These are phyloP conservation scores for Dugesia japonica DNA, from an alignment of 2,888 invertebrate genomes.

Conservation along the genomic window DNA sequence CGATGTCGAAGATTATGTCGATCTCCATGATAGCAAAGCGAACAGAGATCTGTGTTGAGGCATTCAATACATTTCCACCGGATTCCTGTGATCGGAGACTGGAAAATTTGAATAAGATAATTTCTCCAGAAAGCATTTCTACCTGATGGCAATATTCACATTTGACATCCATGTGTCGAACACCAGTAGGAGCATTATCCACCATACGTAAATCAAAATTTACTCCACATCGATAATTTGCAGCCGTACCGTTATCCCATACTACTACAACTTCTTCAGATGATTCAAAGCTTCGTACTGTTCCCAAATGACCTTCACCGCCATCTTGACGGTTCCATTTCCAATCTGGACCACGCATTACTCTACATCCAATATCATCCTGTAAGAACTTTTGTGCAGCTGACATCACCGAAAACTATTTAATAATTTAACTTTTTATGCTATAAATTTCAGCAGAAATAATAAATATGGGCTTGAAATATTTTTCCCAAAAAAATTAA, in stretches of 20 bases:
- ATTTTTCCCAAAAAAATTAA: too few species aligned
- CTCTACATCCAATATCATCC: conserved; percentile 61
- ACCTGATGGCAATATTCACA: conserved; percentile 29
- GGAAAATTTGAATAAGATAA: conserved; percentile 47
- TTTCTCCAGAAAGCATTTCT: background rate
- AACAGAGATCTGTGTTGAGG: conserved; percentile 82
- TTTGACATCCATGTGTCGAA: conserved; percentile 21
- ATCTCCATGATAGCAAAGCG: conserved; percentile 87
- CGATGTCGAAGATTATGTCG: conserved; percentile 83
- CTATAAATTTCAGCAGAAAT: too few species aligned
- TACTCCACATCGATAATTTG: conserved; percentile 64
- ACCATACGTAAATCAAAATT: conserved; percentile 64
- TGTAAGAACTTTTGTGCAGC: conserved; percentile 3
- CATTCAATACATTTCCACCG: conserved; percentile 95
- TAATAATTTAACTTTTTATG: too few species aligned
- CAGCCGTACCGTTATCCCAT: conserved; percentile 95
- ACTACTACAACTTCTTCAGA: conserved; percentile 84
- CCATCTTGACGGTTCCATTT: conserved; percentile 90
- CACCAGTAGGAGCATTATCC: conserved; percentile 75
- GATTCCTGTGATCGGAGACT: conserved; percentile 80
- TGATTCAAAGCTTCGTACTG: conserved; percentile 87
- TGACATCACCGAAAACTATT: background rate
- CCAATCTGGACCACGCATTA: conserved; percentile 89
- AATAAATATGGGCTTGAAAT: too few species aligned
- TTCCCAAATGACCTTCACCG: conserved; percentile 90